These are phyloP conservation scores for Anhinga rufa DNA, from an alignment of 2,113 vertebrate genomes.

Conservation along the genomic window DNA sequence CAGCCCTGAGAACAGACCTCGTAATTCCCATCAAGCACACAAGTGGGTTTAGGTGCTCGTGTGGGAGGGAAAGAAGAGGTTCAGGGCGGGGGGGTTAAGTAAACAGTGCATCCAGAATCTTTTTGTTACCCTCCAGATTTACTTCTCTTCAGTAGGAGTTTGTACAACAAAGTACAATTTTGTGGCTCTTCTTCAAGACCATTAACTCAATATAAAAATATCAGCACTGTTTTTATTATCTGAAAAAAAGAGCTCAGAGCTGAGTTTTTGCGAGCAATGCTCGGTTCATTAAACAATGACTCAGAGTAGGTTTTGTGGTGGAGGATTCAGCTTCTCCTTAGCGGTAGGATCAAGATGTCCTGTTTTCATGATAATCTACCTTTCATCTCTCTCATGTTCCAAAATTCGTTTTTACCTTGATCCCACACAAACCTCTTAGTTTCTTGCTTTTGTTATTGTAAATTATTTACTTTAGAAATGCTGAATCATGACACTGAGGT, in stretches of 20 bases:
- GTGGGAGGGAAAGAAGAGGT: constrained; percentile 3
- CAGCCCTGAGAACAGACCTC: constrained; percentile 12
- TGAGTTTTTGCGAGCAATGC: constrained; percentile 32
- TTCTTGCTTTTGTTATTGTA: constrained; percentile 56
- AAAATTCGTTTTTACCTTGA: constrained; percentile 60
- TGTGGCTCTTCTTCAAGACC: constrained; percentile 60
- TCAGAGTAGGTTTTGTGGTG: constrained; percentile 59
- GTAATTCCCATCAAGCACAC: constrained; percentile 15
- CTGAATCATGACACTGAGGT: constrained; percentile 58
- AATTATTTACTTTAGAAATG: constrained; percentile 62
- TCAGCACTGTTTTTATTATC: constrained; percentile 64
- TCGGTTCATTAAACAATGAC: constrained; percentile 64
- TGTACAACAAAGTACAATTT: constrained; percentile 25
- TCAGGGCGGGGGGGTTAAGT: background rate
- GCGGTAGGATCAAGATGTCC: constrained; percentile 52
- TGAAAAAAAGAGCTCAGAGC: constrained; percentile 19
- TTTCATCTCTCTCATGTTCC: constrained; percentile 15
- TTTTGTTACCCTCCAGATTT: constrained; percentile 29
- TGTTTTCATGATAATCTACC: constrained; percentile 57
- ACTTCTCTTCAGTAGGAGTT: background rate
- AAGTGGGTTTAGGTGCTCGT: constrained; percentile 20
- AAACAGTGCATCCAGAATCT: constrained; percentile 32
- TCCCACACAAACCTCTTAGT: constrained; percentile 27
- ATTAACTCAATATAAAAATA: constrained; percentile 63
- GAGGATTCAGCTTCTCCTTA: constrained; percentile 36